These are phyloP conservation scores for Hypena proboscidalis DNA, from an alignment of 2,888 invertebrate species.

Conservation along the genomic window DNA sequence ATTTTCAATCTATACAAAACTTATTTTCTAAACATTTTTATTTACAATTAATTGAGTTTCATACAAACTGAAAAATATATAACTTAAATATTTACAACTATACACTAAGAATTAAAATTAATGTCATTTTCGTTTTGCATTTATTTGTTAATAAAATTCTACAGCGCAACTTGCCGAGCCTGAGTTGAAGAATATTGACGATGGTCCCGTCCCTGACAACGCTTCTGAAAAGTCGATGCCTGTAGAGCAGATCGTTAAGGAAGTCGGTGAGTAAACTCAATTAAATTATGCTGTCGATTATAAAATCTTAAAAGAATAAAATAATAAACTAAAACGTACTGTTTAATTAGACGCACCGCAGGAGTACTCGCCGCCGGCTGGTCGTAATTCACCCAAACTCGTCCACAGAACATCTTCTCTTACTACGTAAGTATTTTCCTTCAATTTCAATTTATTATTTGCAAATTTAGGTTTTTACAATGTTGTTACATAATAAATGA, in stretches of 20 bases:
- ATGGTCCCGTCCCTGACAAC: slow-evolving; percentile 53
- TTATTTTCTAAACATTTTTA: too few relatives aligned
- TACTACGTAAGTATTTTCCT: slow-evolving; percentile 72
- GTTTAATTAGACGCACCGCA: slow-evolving; percentile 61
- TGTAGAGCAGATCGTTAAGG: slow-evolving; percentile 69
- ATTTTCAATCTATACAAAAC: too few relatives aligned
- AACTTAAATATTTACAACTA: too few relatives aligned
- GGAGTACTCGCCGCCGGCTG: slow-evolving; percentile 56
- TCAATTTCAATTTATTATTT: not conserved
- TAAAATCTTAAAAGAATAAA: too few relatives aligned
- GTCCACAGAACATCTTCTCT: slow-evolving; percentile 86
- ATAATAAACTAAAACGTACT: not conserved
- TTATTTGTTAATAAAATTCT: too few relatives aligned
- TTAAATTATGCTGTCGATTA: not conserved
- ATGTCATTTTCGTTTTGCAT: slow-evolving; percentile 1
- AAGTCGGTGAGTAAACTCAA: slow-evolving; percentile 60
- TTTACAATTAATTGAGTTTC: too few relatives aligned
- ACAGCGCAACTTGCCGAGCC: slow-evolving; percentile 29
- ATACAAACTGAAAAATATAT: too few relatives aligned
- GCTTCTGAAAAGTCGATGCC: slow-evolving; percentile 66
- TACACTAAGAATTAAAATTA: too few relatives aligned
- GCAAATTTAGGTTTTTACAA: too few relatives aligned
- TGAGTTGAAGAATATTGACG: slow-evolving; percentile 62
- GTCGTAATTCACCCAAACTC: slow-evolving; percentile 74
- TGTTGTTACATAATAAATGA: too few relatives aligned